Evolutionary conservation across 2,888 invertebrate species (phyloP).

Genomic region (Phoenoteleia sp.): DNA sequence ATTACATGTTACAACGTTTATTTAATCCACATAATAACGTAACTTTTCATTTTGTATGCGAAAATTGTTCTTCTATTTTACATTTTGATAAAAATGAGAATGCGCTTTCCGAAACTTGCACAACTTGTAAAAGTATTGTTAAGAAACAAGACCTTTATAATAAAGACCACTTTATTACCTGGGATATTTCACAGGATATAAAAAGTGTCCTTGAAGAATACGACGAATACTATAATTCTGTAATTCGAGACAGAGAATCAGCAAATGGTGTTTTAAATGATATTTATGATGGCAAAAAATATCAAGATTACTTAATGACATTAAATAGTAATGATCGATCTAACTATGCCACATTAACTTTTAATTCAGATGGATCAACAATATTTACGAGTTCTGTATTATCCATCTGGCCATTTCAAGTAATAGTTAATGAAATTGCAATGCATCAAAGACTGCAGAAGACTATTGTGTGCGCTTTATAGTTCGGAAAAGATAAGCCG

Average conservation of each 20-base stretch:
- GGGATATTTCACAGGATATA: background rate
- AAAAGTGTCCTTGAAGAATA: background rate
- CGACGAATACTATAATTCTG: background rate
- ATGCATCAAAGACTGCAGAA: conserved; percentile 7
- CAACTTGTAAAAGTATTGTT: too few relatives aligned
- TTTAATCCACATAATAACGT: background rate
- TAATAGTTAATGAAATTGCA: conserved; percentile 54
- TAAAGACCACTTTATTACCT: background rate
- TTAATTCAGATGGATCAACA: conserved; percentile 58
- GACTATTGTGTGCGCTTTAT: conserved; percentile 6
- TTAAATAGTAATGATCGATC: background rate
- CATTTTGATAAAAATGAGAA: too few relatives aligned
- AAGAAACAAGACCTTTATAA: too few relatives aligned
- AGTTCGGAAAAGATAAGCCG: conserved; percentile 55
- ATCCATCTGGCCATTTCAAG: conserved; percentile 53
- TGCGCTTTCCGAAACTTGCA: too few relatives aligned
- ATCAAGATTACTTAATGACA: background rate
- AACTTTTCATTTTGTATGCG: background rate
- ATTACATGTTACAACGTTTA: background rate
- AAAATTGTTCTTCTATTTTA: background rate
- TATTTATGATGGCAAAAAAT: background rate
- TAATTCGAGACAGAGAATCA: background rate
- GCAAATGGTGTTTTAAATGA: background rate
- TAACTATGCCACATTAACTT: conserved; percentile 41
- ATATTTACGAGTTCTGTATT: too few relatives aligned